phyloP scores from a whole-genome alignment of 2,113 vertebrate species.

The Geococcyx californianus region DNA sequence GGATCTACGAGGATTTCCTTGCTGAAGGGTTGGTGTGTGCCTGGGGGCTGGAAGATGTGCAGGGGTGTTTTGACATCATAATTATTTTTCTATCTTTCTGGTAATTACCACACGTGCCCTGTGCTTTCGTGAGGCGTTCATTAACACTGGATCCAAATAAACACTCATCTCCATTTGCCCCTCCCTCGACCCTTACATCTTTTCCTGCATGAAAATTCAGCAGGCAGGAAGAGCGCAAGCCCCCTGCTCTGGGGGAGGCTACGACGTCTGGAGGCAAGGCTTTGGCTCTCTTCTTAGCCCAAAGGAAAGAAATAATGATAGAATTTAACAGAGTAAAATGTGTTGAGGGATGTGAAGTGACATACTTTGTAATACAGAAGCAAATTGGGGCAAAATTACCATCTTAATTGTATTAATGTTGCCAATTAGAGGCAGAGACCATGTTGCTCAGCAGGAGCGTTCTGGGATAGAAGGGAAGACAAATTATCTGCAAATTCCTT shows the following conservation, averaged over 20 bases:
- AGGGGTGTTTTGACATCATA: background rate
- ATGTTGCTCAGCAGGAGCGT: constrained; percentile 22
- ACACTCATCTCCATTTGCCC: background rate
- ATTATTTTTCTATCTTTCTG: background rate
- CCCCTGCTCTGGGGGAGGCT: background rate
- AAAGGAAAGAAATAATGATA: constrained; percentile 47
- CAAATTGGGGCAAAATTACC: constrained; percentile 48
- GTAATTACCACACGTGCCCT: background rate
- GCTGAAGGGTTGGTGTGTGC: background rate
- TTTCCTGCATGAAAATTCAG: background rate
- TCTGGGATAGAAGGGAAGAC: constrained; percentile 50
- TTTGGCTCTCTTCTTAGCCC: background rate
- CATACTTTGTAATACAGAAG: background rate
- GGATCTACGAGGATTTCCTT: background rate
- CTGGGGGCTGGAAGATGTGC: background rate
- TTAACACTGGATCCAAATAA: background rate
- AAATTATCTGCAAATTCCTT: constrained; percentile 46
- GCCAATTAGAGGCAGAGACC: constrained; percentile 39
- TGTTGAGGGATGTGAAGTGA: constrained; percentile 12
- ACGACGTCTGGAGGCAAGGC: background rate
- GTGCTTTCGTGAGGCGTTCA: background rate
- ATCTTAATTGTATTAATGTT: constrained; percentile 64
- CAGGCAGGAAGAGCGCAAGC: background rate
- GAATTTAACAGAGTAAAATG: constrained; percentile 15
- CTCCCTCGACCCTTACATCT: background rate